Conservation (phyloP, 92 coral and sea anemone genomes). For the Siderastrea siderea region DNA sequence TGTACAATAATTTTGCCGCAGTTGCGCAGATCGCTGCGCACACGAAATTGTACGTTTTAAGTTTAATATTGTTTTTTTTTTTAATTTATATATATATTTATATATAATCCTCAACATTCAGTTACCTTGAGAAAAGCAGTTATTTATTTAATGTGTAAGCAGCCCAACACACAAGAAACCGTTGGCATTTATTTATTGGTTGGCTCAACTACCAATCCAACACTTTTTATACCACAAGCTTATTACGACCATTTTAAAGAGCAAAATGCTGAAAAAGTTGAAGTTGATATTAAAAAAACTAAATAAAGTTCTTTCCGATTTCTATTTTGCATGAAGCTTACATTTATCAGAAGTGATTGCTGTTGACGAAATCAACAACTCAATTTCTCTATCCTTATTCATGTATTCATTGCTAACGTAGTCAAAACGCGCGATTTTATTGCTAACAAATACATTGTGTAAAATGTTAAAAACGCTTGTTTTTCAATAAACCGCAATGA, state of each 20-base stretch:
- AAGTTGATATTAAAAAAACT: neutral
- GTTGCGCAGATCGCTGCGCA: neutral
- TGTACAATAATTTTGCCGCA: neutral
- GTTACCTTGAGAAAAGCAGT: no score
- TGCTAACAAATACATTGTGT: neutral
- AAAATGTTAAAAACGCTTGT: neutral
- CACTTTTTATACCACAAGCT: no score
- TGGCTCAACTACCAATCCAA: no score
- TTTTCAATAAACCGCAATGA: neutral
- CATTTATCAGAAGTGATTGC: no score
- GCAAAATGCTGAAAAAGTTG: no score
- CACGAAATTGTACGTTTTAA: neutral
- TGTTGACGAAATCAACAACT: no score
- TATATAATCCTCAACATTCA: no score
- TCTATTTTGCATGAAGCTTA: neutral
- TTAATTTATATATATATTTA: neutral
- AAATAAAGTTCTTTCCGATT: no score
- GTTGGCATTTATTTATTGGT: no score
- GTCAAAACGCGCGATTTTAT: neutral
- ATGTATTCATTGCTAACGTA: neutral
- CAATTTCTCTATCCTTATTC: no score
- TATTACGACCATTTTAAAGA: no score
- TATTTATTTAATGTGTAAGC: no score
- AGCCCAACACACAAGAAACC: neutral
- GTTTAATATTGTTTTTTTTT: neutral